Evolutionary conservation across 2,888 invertebrate genomes (phyloP), one percentile per base, ranked within the genome.

Genomic region (Drosophila paracracens): DNA sequence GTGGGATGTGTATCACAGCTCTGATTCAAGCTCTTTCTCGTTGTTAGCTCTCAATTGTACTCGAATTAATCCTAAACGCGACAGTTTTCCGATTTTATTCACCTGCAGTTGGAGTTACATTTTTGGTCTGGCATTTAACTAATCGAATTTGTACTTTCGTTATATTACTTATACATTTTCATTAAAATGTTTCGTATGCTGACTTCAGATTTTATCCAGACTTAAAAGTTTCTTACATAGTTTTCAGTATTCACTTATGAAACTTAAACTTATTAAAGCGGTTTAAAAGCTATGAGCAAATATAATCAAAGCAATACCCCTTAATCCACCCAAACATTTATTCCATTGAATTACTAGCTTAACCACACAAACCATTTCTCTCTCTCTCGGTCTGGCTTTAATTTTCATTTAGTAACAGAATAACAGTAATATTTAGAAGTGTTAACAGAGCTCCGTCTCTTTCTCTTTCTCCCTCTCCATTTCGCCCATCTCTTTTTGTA

Each of bases 331-430:
- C 11, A 21, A 21, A 21, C 2, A 43, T 11, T 11, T 43, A 11
- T 43, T 21, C 11, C 11, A 11, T 43, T 43, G 21, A 43, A 43
- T 21, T 43, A 43, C 11, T 43, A 13, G 11, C 11, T 11, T 13
- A 43, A 21, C 21, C 21, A 43, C 43, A 43, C 21, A 43, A 11
- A 43, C 5, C 4, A 16, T 25, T 8, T 18, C 18, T 35, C n/a
- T 64, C n/a, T 64, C 18, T 21, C 38, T 10, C 21, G 18, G 21
- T 25, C 13, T 52, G 0, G 21, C 13, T 16, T 7, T 7, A 13
- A 25, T 25, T 27, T 46, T 46, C 46, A 46, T 65, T 21, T 29
- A 56, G 56, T n/a, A 27, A 29, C 13, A n/a, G 29, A 38, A 38
- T 29, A 25, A 25, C 25, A n/a, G 29, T n/a, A 6, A 25, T 36